Conservation (phyloP, 2,113 vertebrate genomes). For the Cnemophilus loriae region DNA sequence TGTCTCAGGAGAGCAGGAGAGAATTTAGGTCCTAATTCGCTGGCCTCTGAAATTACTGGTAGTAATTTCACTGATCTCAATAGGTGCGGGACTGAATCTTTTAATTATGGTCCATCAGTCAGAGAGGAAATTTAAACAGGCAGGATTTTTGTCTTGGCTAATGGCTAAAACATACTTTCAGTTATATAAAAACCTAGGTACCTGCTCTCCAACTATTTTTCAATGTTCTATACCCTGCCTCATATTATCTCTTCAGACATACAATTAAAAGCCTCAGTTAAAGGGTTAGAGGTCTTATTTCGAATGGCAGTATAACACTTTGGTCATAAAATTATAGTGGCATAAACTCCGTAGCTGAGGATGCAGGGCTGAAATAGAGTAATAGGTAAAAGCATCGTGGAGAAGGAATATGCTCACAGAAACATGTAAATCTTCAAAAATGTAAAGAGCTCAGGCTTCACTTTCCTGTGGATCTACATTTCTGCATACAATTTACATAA, state of each 20-base stretch:
- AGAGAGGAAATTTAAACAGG: not conserved
- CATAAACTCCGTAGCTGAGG: not conserved
- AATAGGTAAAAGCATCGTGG: not conserved
- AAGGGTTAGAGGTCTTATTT: not conserved
- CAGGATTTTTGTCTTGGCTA: not conserved
- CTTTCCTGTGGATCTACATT: not conserved
- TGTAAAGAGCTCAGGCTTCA: not conserved
- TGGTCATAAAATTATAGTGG: not conserved
- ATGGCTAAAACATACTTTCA: not conserved
- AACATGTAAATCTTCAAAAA: not conserved
- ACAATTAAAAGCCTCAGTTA: not conserved
- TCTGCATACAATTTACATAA: not conserved
- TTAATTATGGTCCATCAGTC: not conserved
- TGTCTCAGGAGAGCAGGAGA: not conserved
- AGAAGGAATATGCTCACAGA: not conserved
- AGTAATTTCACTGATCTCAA: not conserved
- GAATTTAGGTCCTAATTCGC: not conserved
- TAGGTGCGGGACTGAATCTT: not conserved
- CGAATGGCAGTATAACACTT: not conserved
- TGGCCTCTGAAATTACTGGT: constrained; percentile 7
- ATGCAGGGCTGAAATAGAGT: not conserved
- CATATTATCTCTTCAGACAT: not conserved
- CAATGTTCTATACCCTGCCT: not conserved
- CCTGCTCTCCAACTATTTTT: not conserved
- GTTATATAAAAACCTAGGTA: not conserved